Evolutionary conservation across 1,140 invertebrate species (phyloP).

Genomic region (Diprion similis): DNA sequence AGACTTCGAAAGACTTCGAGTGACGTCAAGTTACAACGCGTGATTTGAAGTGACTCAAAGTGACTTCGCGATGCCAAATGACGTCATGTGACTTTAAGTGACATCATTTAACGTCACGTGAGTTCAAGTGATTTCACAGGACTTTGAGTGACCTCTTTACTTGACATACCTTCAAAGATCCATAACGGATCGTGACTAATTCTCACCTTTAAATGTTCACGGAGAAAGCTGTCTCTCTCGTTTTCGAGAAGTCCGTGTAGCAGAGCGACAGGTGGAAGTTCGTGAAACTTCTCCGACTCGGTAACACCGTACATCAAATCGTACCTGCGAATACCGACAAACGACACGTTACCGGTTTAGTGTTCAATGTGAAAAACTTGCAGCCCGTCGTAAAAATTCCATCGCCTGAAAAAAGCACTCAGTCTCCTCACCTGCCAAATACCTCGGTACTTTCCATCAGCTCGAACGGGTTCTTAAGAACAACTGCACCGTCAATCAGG

Average conservation of each 20-base stretch:
- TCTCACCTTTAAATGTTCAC: constrained; percentile 72
- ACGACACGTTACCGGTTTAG: neutral
- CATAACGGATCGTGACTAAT: neutral
- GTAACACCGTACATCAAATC: constrained; percentile 90
- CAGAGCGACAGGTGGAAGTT: constrained; percentile 78
- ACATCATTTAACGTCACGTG: too few species aligned
- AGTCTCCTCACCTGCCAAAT: constrained; percentile 70
- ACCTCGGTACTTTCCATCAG: constrained; percentile 78
- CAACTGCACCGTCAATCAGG: constrained; percentile 82
- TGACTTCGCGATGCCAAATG: too few species aligned
- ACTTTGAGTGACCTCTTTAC: too few species aligned
- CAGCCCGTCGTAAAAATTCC: neutral
- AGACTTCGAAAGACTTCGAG: too few species aligned
- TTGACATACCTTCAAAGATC: too few species aligned
- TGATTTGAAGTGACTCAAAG: too few species aligned
- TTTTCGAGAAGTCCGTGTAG: constrained; percentile 80
- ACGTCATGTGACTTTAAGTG: too few species aligned
- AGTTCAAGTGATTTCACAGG: too few species aligned
- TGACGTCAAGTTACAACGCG: too few species aligned
- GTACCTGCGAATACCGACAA: constrained; percentile 64
- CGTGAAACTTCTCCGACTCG: constrained; percentile 85
- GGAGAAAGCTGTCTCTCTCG: constrained; percentile 79
- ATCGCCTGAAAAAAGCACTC: neutral
- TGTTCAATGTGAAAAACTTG: neutral
- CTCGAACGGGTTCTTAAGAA: constrained; percentile 77